phyloP scores from a whole-genome alignment of 2,888 invertebrate species.

The Hemithea aestivaria region DNA sequence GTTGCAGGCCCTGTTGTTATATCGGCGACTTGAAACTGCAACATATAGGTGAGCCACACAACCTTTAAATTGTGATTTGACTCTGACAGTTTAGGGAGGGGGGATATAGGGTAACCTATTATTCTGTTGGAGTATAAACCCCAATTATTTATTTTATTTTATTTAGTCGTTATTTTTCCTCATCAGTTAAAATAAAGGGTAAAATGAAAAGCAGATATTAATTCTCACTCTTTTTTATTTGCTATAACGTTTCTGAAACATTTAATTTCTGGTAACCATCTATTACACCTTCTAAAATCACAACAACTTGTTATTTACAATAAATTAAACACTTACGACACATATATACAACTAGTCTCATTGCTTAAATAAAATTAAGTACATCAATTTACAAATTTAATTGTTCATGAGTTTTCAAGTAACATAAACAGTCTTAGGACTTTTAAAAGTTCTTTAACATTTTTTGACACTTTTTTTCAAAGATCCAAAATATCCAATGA shows the following conservation, averaged over 20 bases:
- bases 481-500: no score
- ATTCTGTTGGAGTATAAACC: no score
- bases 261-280: conserved; percentile 43
- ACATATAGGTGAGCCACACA: no score
- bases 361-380: conserved; percentile 24
- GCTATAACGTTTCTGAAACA: conserved; percentile 61
- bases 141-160: no score
- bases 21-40: no score
- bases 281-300: conserved; percentile 61
- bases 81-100: no score
- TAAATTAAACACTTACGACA: conserved; percentile 55
- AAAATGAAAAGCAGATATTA: conserved; percentile 32
- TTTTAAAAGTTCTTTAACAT: background rate
- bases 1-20: no score
- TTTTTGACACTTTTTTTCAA: background rate
- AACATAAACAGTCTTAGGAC: conserved; percentile 12
- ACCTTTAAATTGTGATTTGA: no score
- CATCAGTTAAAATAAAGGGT: no score
- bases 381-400: conserved; percentile 7
- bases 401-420: conserved; percentile 13
- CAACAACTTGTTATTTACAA: conserved; percentile 68
- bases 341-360: conserved; percentile 62
- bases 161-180: no score
- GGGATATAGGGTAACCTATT: no score
- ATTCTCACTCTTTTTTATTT: conserved; percentile 64